Conservation (phyloP, 2,113 vertebrate genomes). For the Hippocampus abdominalis region DNA sequence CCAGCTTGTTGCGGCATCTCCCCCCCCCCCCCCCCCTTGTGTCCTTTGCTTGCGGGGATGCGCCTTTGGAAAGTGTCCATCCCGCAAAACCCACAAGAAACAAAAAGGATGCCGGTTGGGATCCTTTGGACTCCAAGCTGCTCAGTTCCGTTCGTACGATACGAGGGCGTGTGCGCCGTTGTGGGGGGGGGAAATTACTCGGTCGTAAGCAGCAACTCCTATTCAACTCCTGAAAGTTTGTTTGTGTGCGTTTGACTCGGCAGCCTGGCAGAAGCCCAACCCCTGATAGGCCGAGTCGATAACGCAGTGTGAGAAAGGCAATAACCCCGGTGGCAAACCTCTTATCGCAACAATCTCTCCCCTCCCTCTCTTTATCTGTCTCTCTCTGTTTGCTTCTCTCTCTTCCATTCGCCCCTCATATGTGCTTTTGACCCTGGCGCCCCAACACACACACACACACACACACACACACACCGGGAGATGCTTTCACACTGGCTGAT, state of each 20-base stretch:
- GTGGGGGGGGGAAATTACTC: slow-evolving; percentile 24
- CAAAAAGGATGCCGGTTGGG: slow-evolving; percentile 54
- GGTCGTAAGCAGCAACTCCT: slow-evolving; percentile 19
- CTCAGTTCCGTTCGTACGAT: slow-evolving; percentile 3
- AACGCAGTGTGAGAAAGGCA: slow-evolving; percentile 58
- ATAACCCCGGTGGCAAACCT: slow-evolving; percentile 58
- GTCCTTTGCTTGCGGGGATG: slow-evolving; percentile 31
- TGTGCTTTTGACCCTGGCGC: slow-evolving; percentile 30
- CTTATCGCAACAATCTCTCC: slow-evolving; percentile 34
- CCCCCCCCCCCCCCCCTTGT: slow-evolving; percentile 15
- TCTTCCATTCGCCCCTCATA: slow-evolving; percentile 5
- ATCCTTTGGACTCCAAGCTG: slow-evolving; percentile 13
- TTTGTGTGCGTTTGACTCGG: slow-evolving; percentile 15
- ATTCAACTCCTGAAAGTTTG: slow-evolving; percentile 8
- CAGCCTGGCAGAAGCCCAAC: slow-evolving; percentile 21
- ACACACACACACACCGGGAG: not conserved
- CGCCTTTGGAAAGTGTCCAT: slow-evolving; percentile 23
- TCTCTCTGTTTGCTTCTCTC: slow-evolving; percentile 18
- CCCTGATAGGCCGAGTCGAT: slow-evolving; percentile 48
- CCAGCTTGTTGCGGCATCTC: slow-evolving; percentile 37
- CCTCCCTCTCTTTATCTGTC: slow-evolving; percentile 16
- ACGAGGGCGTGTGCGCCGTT: slow-evolving; percentile 10
- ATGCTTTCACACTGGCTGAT: not conserved
- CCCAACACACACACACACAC: slow-evolving; percentile 9
- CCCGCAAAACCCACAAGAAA: slow-evolving; percentile 21